Conservation (phyloP, 2,113 vertebrate genomes). For the Coreoperca whiteheadi region DNA sequence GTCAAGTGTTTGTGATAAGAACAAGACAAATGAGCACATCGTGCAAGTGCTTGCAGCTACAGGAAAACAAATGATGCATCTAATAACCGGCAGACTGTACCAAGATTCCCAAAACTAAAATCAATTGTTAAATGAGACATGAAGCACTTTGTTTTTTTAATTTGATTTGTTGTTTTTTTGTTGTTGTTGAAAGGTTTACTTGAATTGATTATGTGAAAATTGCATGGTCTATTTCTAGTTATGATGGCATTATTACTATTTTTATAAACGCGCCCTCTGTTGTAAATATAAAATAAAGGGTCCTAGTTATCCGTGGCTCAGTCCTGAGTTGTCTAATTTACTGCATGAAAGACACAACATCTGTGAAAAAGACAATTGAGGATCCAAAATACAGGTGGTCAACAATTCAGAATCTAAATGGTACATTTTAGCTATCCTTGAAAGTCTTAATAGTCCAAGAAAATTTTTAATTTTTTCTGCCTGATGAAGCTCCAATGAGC, state of each 20-base stretch:
- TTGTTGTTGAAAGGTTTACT: not conserved
- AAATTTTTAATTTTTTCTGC: not conserved
- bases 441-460: not conserved
- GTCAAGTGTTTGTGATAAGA: constrained; percentile 14
- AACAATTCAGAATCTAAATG: not conserved
- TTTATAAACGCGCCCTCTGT: not conserved
- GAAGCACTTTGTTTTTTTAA: not conserved
- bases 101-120: not conserved
- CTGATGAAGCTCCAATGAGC: not conserved
- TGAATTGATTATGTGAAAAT: not conserved
- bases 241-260: not conserved
- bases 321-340: not conserved
- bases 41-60: not conserved
- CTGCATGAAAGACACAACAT: not conserved
- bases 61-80: not conserved
- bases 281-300: not conserved
- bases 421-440: not conserved
- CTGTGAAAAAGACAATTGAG: not conserved
- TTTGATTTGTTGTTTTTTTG: not conserved
- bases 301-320: not conserved
- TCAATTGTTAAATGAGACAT: not conserved
- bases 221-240: not conserved
- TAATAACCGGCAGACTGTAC: not conserved
- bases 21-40: constrained; percentile 1
- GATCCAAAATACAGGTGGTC: not conserved